Evolutionary conservation across 1,140 invertebrate species (phyloP), one percentile per base, ranked within the genome.

Genomic region (Drosophila paulistorum): DNA sequence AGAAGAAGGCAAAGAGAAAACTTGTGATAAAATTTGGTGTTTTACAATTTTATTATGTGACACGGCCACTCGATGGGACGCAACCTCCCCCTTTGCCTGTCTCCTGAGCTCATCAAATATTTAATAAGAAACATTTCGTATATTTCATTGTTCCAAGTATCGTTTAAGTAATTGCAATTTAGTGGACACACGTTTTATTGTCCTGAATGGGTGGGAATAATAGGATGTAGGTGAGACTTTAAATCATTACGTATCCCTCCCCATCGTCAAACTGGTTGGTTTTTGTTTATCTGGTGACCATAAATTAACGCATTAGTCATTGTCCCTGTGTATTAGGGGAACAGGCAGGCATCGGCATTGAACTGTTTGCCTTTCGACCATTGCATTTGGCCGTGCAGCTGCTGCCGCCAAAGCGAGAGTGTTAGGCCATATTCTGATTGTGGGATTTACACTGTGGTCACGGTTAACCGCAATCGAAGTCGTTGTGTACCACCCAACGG

Each of bases 11-110:
- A 68, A 30, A 2, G 6, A 48, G 41, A 78, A 66, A 76, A 71
- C 51, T 86, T 51, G 37, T 65, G 39, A 86, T 86, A 86, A 87
- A 83, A 83, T 77, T 75, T 87, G 65, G 66, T 79, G 84, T 89
- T 80, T 87, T 89, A 87, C 84, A 87, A 87, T 89, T 87, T 87
- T 87, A 87, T 87, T 87, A 83, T 81, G 83, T 87, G 84, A 65
- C 73, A 77, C 61, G 14, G 45, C 17, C 45, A 51, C 10, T 51
- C 45, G 45, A 4, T 20, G 17, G 45, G 45, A 7, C 45, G 17
- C 20, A 17, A 7, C 45, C 20, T 4, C 2, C 3, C 65, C 57
- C 71, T 60, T 71, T 68, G 48, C 62, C 35, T 10, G 65, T 42
- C 51, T 63, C 20, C 67, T 72, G 48, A 62, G 45, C 57, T 60